These are phyloP conservation scores for Ctenopoma multispine DNA, from an alignment of 2,797 vertebrate genomes.

Conservation along the genomic window DNA sequence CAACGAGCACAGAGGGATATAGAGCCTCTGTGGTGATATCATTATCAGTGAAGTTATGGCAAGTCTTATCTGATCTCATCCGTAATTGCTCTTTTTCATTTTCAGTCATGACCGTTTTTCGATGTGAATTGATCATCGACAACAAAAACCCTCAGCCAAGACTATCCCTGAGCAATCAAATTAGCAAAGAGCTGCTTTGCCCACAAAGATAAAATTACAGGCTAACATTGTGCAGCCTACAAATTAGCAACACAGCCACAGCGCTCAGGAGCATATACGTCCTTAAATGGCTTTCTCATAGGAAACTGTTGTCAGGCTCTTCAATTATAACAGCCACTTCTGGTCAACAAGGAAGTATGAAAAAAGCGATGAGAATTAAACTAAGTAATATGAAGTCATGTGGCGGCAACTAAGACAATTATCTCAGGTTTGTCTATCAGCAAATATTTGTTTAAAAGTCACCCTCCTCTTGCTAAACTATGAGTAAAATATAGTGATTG, in stretches of 20 bases:
- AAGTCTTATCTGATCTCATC: background rate
- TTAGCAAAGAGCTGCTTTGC: slow-evolving; percentile 12
- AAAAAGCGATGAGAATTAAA: slow-evolving; percentile 10
- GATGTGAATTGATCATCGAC: slow-evolving; percentile 4
- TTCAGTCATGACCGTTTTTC: background rate
- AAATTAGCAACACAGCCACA: slow-evolving; percentile 18
- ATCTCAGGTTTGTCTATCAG: slow-evolving; percentile 18
- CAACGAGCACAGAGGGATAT: background rate
- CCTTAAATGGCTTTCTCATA: slow-evolving; percentile 11
- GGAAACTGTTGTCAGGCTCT: slow-evolving; percentile 4
- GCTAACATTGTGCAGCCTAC: background rate
- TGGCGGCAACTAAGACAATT: slow-evolving; percentile 3
- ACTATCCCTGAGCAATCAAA: background rate
- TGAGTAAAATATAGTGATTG: slow-evolving; percentile 48
- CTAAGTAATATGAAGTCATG: background rate
- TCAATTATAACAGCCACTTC: slow-evolving; percentile 22
- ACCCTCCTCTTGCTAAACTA: slow-evolving; percentile 41
- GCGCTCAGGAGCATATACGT: background rate
- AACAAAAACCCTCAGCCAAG: background rate
- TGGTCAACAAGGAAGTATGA: slow-evolving; percentile 16
- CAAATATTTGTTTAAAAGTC: slow-evolving; percentile 43
- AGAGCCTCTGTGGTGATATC: background rate
- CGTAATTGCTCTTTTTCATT: background rate
- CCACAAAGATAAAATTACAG: slow-evolving; percentile 14
- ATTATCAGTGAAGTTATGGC: background rate